Percentiles rank a stretch among this genome's conserved stretches.
phyloP scores from a whole-genome alignment of 2,888 invertebrate species.

The Sarcophaga rosellei region DNA sequence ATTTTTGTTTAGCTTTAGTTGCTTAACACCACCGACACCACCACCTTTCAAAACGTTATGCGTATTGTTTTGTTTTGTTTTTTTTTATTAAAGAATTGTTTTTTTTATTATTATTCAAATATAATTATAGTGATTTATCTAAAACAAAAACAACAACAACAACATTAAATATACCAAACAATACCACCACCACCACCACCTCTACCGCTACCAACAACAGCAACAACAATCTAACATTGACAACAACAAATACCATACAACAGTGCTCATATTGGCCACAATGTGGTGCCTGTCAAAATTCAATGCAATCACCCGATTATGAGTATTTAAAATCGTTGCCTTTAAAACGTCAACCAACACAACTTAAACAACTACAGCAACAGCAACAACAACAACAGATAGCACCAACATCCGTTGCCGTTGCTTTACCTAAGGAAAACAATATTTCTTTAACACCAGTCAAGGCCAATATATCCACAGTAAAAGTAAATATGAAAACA shows the following conservation, averaged over 20 bases:
- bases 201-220: conserved; percentile 26
- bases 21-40: neutral
- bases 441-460: conserved; percentile 23
- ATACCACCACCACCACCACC: conserved; percentile 43
- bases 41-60: neutral
- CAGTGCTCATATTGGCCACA: conserved; percentile 85
- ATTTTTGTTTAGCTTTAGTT: neutral
- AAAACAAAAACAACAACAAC: conserved; percentile 60
- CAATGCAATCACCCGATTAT: conserved; percentile 50
- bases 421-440: neutral
- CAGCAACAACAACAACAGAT: neutral
- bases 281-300: conserved; percentile 74
- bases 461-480: conserved; percentile 60
- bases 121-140: conserved; percentile 54
- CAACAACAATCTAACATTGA: conserved; percentile 19
- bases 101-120: conserved; percentile 36
- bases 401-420: neutral
- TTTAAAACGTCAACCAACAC: conserved; percentile 37
- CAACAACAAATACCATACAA: conserved; percentile 39
- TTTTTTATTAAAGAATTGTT: conserved; percentile 17
- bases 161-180: conserved; percentile 55
- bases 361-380: conserved; percentile 17
- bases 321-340: conserved; percentile 63
- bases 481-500: conserved; percentile 72
- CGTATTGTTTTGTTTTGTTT: conserved; percentile 1